These are phyloP conservation scores for Horisme vitalbata DNA, from an alignment of 2,888 invertebrate genomes.

Conservation along the genomic window DNA sequence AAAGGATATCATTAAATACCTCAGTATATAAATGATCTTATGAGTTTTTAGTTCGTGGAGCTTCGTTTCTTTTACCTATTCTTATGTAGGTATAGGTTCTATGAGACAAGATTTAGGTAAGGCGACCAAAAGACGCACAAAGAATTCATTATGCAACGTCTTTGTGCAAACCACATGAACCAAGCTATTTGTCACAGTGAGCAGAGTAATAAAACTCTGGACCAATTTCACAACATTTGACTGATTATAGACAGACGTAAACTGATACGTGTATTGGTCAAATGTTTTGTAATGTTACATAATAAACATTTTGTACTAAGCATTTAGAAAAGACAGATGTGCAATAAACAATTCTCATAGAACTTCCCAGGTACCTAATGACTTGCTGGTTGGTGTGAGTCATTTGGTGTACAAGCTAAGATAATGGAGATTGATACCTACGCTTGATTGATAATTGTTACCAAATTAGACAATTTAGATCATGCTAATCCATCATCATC, in stretches of 20 bases:
- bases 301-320: conserved; percentile 42
- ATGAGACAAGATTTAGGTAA: too few species aligned
- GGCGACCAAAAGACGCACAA: conserved; percentile 4
- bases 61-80: too few species aligned
- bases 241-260: conserved; percentile 46
- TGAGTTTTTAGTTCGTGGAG: too few species aligned
- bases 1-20: too few species aligned
- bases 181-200: conserved; percentile 32
- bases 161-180: conserved; percentile 13
- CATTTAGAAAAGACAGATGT: conserved; percentile 43
- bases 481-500: too few species aligned
- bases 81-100: too few species aligned
- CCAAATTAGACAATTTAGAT: too few species aligned
- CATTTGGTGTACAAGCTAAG: too few species aligned
- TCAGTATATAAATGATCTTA: too few species aligned
- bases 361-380: conserved; percentile 11
- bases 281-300: conserved; percentile 66
- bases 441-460: too few species aligned
- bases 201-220: conserved; percentile 33
- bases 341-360: conserved; percentile 10
- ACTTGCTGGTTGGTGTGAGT: conserved; percentile 13
- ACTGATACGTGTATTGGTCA: conserved; percentile 56
- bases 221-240: conserved; percentile 53
- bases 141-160: conserved; percentile 6
- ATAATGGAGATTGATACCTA: too few species aligned